A percentile compares a stretch with the other conserved stretches of the same genome.
phyloP scores from a whole-genome alignment of 2,113 vertebrate species.

The Sphyrna mokarran region DNA sequence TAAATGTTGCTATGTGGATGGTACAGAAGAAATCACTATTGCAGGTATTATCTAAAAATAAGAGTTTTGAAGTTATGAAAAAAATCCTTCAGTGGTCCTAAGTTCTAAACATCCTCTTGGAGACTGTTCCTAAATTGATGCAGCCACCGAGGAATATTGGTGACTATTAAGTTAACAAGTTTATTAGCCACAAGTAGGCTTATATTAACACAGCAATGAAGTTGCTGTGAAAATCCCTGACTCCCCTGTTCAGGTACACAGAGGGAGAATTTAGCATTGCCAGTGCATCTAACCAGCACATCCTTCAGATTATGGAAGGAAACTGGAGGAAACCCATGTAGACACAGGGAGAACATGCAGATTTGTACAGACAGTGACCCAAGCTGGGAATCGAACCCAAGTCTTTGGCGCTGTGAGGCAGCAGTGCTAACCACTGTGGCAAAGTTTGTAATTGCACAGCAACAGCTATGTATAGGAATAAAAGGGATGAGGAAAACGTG shows the following conservation, averaged over 20 bases:
- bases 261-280: too few relatives aligned
- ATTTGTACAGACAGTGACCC: too few relatives aligned
- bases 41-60: not conserved
- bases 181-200: too few relatives aligned
- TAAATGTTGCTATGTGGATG: not conserved
- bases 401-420: too few relatives aligned
- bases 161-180: not conserved
- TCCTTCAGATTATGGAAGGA: too few relatives aligned
- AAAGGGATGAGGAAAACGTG: not conserved
- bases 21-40: not conserved
- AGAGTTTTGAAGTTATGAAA: not conserved
- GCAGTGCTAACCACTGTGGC: not conserved
- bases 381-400: too few relatives aligned
- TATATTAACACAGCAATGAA: too few relatives aligned
- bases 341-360: too few relatives aligned
- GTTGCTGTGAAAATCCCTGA: too few relatives aligned
- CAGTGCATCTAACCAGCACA: too few relatives aligned
- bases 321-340: too few relatives aligned
- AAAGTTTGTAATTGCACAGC: not conserved
- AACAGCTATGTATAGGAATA: not conserved
- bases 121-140: not conserved
- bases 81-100: not conserved
- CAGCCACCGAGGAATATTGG: not conserved
- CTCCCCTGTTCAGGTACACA: too few relatives aligned
- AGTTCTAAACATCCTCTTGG: not conserved